Conservation (phyloP, 1,140 invertebrate species). For the Brachionus rubens region DNA sequence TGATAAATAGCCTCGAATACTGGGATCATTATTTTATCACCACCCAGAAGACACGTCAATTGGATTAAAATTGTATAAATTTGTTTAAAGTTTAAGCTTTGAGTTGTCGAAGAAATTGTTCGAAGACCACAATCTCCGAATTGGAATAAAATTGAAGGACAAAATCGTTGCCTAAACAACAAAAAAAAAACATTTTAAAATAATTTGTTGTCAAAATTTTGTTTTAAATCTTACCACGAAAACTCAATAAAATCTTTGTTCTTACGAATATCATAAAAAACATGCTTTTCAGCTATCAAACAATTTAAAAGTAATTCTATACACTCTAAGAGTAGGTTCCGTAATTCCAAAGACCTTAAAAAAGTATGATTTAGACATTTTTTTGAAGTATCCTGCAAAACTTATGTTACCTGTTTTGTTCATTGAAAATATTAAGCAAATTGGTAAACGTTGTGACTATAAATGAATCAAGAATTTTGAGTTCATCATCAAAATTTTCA, state of each 20-base stretch:
- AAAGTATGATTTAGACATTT: neutral
- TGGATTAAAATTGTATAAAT: slow-evolving; percentile 41
- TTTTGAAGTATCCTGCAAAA: neutral
- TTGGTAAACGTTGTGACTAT: neutral
- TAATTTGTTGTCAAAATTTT: neutral
- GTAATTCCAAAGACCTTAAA: neutral
- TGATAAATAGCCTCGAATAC: slow-evolving; percentile 44
- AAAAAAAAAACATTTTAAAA: neutral
- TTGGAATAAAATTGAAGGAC: slow-evolving; percentile 39
- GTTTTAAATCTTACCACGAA: too few relatives aligned
- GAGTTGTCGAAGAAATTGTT: neutral
- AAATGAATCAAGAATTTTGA: slow-evolving; percentile 12
- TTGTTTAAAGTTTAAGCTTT: slow-evolving; percentile 32
- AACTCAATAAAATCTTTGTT: slow-evolving; percentile 32
- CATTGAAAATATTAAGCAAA: slow-evolving; percentile 15
- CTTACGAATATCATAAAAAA: neutral
- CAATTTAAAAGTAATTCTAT: slow-evolving; percentile 1
- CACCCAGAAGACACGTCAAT: slow-evolving; percentile 12
- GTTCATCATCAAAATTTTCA: neutral
- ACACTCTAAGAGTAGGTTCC: slow-evolving; percentile 4
- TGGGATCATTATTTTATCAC: slow-evolving; percentile 4
- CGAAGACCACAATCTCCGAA: slow-evolving; percentile 26
- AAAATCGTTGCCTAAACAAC: slow-evolving; percentile 11
- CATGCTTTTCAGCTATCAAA: slow-evolving; percentile 19
- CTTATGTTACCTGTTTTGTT: slow-evolving; percentile 12